Evolutionary conservation across 2,797 vertebrate species (phyloP), one percentile per base, ranked within the genome.

Genomic region (Myotis pilosus): DNA sequence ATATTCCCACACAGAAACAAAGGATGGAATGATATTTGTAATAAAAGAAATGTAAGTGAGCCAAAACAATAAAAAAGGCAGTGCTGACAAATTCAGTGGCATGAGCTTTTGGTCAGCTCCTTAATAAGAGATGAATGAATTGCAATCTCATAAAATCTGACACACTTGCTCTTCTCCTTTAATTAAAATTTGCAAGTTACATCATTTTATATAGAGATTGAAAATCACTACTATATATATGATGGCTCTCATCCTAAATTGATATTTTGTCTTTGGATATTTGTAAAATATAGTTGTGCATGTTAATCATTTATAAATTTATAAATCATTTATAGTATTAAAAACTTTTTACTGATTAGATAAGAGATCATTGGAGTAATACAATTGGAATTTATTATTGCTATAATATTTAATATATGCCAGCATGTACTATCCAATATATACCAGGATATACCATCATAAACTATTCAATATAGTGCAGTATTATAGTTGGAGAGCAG

Each of bases 141-240:
- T 83, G 8, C 28, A 79, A 1, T 83, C 33, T 89, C 44, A 8
- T 88, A 57, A 86, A 44, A 33, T 81, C 74, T 74, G 62, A 82
- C 8, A 89, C 1, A 75, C 20, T 33, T 72, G 5, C 38, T 75
- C 38, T 78, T 78, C 51, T 33, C 36, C 22, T 44, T 38, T 92
- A 62, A 88, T 38, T 68, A 83, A 89, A 85, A 55, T 74, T 51
- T 66, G 30, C 9, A 87, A 49, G 51, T 75, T 20, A 83, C 36
- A 79, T 44, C 60, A 84, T 82, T 87, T 87, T 71, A 33, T 74
- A 68, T 41, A 74, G 41, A 87, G 82, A 95, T 68, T 69, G n/a
- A 71, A 89, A 92, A 33, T 87, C 6, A 60, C 47, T 69, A 57
- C 38, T 15, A 47, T 36, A 41, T 79, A 23, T 44, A 28, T 62